Evolutionary conservation across 1,140 invertebrate species (phyloP), one percentile per base, ranked within the genome.

Genomic region (Odontomachus brunneus): DNA sequence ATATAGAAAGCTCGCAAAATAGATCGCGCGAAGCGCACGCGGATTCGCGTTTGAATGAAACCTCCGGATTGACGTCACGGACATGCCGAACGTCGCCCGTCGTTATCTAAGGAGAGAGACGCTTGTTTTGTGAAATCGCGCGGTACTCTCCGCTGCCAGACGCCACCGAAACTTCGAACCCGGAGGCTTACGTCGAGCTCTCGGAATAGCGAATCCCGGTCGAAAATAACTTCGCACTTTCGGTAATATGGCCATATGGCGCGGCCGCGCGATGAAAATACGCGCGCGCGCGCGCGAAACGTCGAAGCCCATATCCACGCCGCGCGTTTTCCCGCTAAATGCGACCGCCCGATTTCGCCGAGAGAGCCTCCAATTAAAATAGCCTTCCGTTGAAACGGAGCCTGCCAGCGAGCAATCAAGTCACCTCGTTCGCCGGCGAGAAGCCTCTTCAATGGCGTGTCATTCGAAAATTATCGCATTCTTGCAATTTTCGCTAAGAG

Each of bases 191-290:
- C 73, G 60, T 76, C 60, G 73, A 76, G 73, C 60, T 65, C 73
- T 66, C 26, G 22, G 29, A 76, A 76, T 76, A 66, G 73, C 53
- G 26, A 55, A 66, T 65, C 73, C 72, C 73, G 26, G 59, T 24
- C 73, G 48, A 22, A 76, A 76, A 76, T 76, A 76, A 33, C 73
- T 33, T 65, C 26, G 73, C 73, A 76, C 60, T 76, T 76, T 76
- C 73, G 60, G 60, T 65, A 76, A 76, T 65, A 76, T 76, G 60
- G 59, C 60, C 73, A 53, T 76, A 76, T 76, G 73, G 59, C 63
- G 73, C 44, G 59, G 60, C 59, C 48, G 29, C 44, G 60, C 44
- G 60, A 66, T 76, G 29, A 76, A 76, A 76, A 65, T 76, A 76
- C 48, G 26, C 60, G 51, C 60, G 14, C 14, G 48, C 59, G n/a